Evolutionary conservation across 2,113 vertebrate genomes (phyloP), one percentile per base, ranked within the genome.

Genomic region (Istiophorus platypterus): DNA sequence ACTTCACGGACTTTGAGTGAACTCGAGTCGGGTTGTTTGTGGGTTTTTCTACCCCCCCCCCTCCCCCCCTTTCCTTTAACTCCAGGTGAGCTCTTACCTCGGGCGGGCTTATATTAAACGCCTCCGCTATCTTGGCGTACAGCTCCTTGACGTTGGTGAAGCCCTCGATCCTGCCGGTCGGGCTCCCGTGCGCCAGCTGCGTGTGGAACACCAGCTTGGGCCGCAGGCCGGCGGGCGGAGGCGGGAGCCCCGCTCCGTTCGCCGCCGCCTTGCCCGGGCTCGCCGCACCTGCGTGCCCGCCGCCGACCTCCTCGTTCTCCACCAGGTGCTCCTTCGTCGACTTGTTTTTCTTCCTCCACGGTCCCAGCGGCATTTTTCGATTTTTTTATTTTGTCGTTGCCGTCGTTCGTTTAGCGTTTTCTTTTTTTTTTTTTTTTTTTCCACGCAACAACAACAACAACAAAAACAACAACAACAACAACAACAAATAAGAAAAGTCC

Each of bases 171-270:
- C 96, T 92, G 85, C 95, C 97, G 12, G 97, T 97, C 91, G 96
- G 95, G 89, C 96, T 98, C 67, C 97, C 97, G 92, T 98, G 97
- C 4, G 97, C 97, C 76, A 98, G 95, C 94, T 98, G 98, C 86
- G 97, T 94, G 92, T 97, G 96, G 89, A 98, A 98, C 18, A 96
- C 96, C 83, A 96, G 93, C 72, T 90, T 95, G 85, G 94, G 95
- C 47, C 94, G 92, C 76, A 84, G 93, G 90, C 62, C 79, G 66
- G 82, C 80, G 34, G 95, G 92, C 59, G 89, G 90, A 7, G 93
- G 90, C 29, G 90, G 91, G 39, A 95, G 93, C 10, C 89, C 92
- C 14, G 81, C 91, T 56, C 89, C 92, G 54, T 87, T 92, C 79
- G 67, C 89, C 17, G 78, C 26, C 20, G 89, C 84, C 66, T 91